Conservation (phyloP, 2,113 vertebrate genomes). For the Psittacula cyanocephala region DNA sequence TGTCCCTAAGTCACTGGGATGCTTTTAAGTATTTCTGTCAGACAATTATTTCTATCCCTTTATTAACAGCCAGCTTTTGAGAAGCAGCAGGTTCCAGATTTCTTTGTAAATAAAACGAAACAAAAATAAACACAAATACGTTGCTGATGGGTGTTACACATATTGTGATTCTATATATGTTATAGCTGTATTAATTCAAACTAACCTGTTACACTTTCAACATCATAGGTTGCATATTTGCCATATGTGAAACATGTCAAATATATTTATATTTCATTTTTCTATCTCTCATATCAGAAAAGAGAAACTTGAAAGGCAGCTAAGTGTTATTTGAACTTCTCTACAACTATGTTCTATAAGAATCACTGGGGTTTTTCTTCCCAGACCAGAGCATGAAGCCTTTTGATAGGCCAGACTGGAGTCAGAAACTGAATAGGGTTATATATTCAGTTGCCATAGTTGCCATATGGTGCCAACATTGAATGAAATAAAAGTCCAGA, state of each 20-base stretch:
- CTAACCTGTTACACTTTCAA: background rate
- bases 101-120: background rate
- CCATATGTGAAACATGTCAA: background rate
- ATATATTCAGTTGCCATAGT: constrained; percentile 72
- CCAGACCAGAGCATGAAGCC: background rate
- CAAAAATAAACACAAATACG: background rate
- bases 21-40: background rate
- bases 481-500: constrained; percentile 54
- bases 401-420: constrained; percentile 23
- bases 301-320: background rate
- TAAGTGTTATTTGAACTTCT: background rate
- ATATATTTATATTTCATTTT: background rate
- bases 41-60: background rate
- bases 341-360: background rate
- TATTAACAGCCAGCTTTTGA: background rate
- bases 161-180: background rate
- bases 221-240: background rate
- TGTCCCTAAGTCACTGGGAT: background rate
- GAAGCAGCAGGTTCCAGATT: background rate
- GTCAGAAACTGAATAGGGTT: constrained; percentile 51
- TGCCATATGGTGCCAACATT: constrained; percentile 67
- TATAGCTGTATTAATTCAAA: background rate
- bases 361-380: background rate
- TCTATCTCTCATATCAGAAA: background rate
- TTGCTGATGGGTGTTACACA: background rate